A percentile compares a stretch with the other conserved stretches of the same genome.
These are phyloP conservation scores for Lepeophtheirus nordmannii DNA, from an alignment of 2,888 invertebrate genomes.

Conservation along the genomic window DNA sequence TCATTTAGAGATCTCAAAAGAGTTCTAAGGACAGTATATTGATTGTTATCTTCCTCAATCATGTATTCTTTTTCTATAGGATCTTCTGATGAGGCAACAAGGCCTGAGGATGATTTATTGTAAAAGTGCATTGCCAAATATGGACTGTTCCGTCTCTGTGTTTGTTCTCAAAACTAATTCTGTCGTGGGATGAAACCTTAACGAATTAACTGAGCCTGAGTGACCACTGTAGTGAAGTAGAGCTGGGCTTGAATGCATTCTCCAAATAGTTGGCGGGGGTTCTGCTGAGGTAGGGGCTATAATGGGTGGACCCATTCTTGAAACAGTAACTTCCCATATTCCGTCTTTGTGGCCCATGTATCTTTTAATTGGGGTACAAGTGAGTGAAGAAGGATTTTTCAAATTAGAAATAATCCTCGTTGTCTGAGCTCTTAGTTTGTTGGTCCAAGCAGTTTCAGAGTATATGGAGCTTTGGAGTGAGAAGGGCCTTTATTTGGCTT, in stretches of 20 bases:
- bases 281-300: slow-evolving; percentile 91
- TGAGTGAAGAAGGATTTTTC: slow-evolving; percentile 56
- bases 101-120: slow-evolving; percentile 29
- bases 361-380: slow-evolving; percentile 50
- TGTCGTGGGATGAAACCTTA: slow-evolving; percentile 65
- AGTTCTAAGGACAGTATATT: slow-evolving; percentile 60
- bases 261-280: slow-evolving; percentile 47
- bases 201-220: slow-evolving; percentile 81
- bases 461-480: slow-evolving; percentile 21
- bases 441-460: slow-evolving; percentile 31
- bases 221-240: slow-evolving; percentile 86
- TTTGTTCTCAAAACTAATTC: slow-evolving; percentile 70
- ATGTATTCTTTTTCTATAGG: slow-evolving; percentile 23
- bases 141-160: slow-evolving; percentile 88
- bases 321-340: slow-evolving; percentile 88
- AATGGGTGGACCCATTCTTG: slow-evolving; percentile 62
- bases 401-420: slow-evolving; percentile 94
- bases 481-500: too few species aligned
- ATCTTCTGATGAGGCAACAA: slow-evolving; percentile 62
- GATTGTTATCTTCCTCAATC: slow-evolving; percentile 28
- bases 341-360: slow-evolving; percentile 83
- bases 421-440: slow-evolving; percentile 84
- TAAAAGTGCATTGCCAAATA: slow-evolving; percentile 70
- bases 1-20: slow-evolving; percentile 62
- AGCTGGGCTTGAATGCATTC: slow-evolving; percentile 70